These are phyloP conservation scores for Drosophila ustulata DNA, from an alignment of 2,888 invertebrate genomes.

Conservation along the genomic window DNA sequence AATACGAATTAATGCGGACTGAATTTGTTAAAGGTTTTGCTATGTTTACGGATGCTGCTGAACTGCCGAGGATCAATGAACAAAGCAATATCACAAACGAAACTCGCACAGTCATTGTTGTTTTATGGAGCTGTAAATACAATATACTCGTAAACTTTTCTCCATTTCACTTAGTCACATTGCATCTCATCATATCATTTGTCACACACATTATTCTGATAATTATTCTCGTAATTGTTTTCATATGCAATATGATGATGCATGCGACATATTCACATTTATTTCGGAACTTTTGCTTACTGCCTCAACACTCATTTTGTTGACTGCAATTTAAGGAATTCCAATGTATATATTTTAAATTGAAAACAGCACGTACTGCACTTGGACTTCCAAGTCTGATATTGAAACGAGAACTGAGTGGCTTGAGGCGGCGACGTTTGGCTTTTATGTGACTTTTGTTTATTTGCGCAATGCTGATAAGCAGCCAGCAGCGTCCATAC, in stretches of 20 bases:
- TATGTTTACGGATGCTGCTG: slow-evolving; percentile 8
- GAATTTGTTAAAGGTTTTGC: background rate
- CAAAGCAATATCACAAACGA: slow-evolving; percentile 7
- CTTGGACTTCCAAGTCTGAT: slow-evolving; percentile 16
- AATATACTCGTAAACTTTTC: slow-evolving; percentile 1
- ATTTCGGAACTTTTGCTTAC: slow-evolving; percentile 22
- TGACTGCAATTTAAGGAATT: slow-evolving; percentile 1
- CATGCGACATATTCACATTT: background rate
- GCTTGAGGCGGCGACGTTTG: slow-evolving; percentile 3
- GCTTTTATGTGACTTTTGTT: slow-evolving; percentile 38
- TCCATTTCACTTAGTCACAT: background rate
- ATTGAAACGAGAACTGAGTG: slow-evolving; percentile 39
- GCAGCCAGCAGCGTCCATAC: slow-evolving; percentile 1
- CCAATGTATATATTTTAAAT: background rate
- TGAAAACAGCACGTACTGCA: background rate
- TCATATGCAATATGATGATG: background rate
- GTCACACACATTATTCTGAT: background rate
- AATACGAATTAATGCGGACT: background rate
- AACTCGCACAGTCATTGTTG: background rate
- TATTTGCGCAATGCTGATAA: slow-evolving; percentile 43
- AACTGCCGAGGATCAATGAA: slow-evolving; percentile 5
- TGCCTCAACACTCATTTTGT: slow-evolving; percentile 41
- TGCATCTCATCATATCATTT: background rate
- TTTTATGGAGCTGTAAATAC: slow-evolving; percentile 20
- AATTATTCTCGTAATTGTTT: background rate